These are phyloP conservation scores for Halesus radiatus DNA, from an alignment of 1,140 invertebrate species.

Conservation along the genomic window DNA sequence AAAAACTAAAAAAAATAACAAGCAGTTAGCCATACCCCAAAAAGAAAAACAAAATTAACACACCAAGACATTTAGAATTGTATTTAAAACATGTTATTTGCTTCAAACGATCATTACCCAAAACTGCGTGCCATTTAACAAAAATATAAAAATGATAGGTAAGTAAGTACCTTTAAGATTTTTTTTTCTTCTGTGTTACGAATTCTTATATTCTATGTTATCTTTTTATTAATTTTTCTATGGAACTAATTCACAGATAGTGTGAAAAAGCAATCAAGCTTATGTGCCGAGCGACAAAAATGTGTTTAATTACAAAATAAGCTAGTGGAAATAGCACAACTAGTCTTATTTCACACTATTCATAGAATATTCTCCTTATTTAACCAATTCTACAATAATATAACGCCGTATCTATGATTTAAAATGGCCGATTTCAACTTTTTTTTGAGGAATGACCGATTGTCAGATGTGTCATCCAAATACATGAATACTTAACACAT, in stretches of 20 bases:
- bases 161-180: background rate
- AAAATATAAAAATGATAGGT: background rate
- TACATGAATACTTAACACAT: constrained; percentile 55
- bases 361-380: constrained; percentile 18
- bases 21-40: constrained; percentile 56
- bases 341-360: constrained; percentile 16
- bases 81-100: constrained; percentile 42
- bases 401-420: background rate
- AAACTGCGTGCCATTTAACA: background rate
- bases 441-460: background rate
- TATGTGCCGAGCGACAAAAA: constrained; percentile 13
- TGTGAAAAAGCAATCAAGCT: constrained; percentile 20
- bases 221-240: background rate
- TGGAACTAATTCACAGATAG: constrained; percentile 23
- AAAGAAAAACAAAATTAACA: constrained; percentile 54
- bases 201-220: too few species aligned
- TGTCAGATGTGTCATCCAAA: constrained; percentile 48
- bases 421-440: background rate
- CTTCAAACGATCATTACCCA: constrained; percentile 8
- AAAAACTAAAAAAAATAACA: constrained; percentile 50
- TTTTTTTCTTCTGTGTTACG: too few species aligned
- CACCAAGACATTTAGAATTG: constrained; percentile 56
- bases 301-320: constrained; percentile 21
- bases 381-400: background rate
- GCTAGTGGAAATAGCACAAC: constrained; percentile 25